Conservation (phyloP, 2,797 vertebrate genomes). For the Diglossa cyanea region DNA sequence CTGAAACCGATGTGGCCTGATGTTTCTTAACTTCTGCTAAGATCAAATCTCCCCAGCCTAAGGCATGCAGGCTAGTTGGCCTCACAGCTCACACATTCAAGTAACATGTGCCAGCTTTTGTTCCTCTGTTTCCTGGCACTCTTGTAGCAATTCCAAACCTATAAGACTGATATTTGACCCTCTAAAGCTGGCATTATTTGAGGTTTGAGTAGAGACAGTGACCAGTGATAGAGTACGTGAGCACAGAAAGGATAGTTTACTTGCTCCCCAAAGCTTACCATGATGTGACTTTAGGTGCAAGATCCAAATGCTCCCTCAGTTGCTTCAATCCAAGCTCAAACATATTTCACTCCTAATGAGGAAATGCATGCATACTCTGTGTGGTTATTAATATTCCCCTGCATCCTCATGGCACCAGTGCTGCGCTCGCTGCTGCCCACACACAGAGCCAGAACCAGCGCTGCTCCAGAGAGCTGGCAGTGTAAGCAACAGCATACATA, state of each 20-base stretch:
- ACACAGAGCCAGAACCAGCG: background rate
- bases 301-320: background rate
- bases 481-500: background rate
- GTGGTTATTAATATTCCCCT: background rate
- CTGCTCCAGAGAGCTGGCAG: background rate
- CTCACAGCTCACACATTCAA: background rate
- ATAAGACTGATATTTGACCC: background rate
- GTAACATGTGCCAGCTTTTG: background rate
- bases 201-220: background rate
- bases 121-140: slow-evolving; percentile 16
- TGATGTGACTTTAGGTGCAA: background rate
- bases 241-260: background rate
- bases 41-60: background rate
- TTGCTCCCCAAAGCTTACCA: background rate
- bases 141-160: background rate
- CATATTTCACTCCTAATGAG: background rate
- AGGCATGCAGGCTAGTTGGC: background rate
- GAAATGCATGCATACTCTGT: background rate
- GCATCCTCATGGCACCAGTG: background rate
- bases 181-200: background rate
- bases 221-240: background rate
- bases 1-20: background rate
- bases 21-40: background rate
- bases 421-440: background rate
- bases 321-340: background rate